phyloP scores from a whole-genome alignment of 2,888 invertebrate species.

The Baccha elongata region DNA sequence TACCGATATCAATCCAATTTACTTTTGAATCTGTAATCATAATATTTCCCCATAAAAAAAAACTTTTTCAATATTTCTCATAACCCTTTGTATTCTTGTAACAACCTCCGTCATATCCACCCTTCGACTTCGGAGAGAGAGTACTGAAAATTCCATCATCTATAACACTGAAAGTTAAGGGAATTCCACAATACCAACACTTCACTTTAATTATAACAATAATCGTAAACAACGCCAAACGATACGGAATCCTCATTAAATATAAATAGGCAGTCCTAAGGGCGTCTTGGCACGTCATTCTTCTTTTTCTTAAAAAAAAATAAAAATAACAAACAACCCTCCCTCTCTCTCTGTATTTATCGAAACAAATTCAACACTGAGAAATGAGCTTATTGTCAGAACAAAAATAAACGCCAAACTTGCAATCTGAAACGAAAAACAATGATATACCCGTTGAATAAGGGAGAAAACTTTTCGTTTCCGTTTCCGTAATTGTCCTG shows the following conservation, averaged over 20 bases:
- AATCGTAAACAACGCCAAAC: conserved; percentile 68
- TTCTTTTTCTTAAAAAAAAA: conserved; percentile 11
- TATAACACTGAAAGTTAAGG: conserved; percentile 28
- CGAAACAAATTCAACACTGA: too few relatives aligned
- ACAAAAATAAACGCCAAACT: conserved; percentile 24
- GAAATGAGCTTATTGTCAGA: conserved; percentile 4
- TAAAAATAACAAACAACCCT: too few relatives aligned
- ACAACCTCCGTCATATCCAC: neutral
- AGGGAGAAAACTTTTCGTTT: conserved; percentile 57
- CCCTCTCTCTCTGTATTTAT: too few relatives aligned
- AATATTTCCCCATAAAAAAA: neutral
- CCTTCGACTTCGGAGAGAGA: neutral
- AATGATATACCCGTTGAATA: conserved; percentile 49
- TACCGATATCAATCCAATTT: conserved; percentile 53
- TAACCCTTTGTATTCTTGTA: conserved; percentile 21
- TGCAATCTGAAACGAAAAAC: conserved; percentile 54
- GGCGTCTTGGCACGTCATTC: conserved; percentile 59
- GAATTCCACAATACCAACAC: conserved; percentile 56
- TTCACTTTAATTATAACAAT: conserved; percentile 69
- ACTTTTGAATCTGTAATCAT: conserved; percentile 48
- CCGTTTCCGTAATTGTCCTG: conserved; percentile 71
- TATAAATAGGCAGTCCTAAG: conserved; percentile 61
- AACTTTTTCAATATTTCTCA: conserved; percentile 23
- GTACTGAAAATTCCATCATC: conserved; percentile 46
- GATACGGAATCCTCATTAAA: conserved; percentile 69